These are phyloP conservation scores for Burhinus oedicnemus DNA, from an alignment of 2,113 vertebrate species.

Conservation along the genomic window DNA sequence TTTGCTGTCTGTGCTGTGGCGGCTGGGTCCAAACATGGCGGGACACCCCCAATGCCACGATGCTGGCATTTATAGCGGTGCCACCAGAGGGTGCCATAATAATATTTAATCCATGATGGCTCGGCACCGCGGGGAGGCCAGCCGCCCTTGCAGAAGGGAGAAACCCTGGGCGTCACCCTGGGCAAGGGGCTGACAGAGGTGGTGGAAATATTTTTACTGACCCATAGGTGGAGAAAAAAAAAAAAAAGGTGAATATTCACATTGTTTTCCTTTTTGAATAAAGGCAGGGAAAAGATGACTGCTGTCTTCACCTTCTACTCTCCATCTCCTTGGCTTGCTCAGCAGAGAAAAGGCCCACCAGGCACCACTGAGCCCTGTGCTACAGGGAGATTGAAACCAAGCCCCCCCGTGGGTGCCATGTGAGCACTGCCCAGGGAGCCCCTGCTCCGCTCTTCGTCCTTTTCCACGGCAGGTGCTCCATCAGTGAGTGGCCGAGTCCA, in stretches of 20 bases:
- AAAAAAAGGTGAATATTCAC: no score
- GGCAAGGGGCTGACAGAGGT: not conserved
- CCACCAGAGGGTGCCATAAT: not conserved
- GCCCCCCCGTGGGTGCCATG: rapidly evolving
- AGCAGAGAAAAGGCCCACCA: not conserved
- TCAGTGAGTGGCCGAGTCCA: not conserved
- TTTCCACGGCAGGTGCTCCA: rapidly evolving
- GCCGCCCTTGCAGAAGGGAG: rapidly evolving
- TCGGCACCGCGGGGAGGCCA: rapidly evolving
- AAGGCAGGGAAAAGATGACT: not conserved
- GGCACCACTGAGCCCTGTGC: not conserved
- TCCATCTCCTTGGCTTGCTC: not conserved
- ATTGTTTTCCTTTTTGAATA: not conserved
- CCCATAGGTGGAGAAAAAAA: rapidly evolving
- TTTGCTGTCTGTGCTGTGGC: not conserved
- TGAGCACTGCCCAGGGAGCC: not conserved
- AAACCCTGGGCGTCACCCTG: rapidly evolving
- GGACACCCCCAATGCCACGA: rapidly evolving
- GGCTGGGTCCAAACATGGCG: rapidly evolving
- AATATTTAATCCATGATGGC: rapidly evolving
- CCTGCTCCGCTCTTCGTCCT: not conserved
- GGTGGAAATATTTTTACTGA: not conserved
- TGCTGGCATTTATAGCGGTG: rapidly evolving
- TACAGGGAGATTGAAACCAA: rapidly evolving
- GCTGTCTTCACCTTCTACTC: not conserved